Evolutionary conservation across 2,888 invertebrate species (phyloP), one percentile per base, ranked within the genome.

Genomic region (Chymomyza caudatula): DNA sequence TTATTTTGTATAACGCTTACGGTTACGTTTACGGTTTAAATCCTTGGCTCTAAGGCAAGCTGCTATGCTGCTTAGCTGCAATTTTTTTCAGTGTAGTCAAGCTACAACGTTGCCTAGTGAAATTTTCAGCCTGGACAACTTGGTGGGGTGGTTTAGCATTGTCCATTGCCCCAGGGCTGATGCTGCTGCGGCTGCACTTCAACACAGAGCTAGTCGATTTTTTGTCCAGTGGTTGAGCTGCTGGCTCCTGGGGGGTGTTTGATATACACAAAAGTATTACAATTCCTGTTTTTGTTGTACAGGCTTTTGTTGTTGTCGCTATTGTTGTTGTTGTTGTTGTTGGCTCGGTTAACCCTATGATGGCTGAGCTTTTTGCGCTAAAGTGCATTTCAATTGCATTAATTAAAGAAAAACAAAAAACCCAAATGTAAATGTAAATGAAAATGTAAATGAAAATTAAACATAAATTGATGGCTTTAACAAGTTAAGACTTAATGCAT

Each of bases 381-480:
- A 82, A 86, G 87, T 86, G 87, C 82, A 85, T 86, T 83, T 85
- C 69, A 85, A 73, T 65, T 83, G 82, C 82, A 83, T 86, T 86
- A 77, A 85, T 86, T 77, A 80, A 78, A 74, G 72, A 60, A 63
- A 63, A 65, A 63, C 54, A 62, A 19, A 4, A 69, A 62, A 65
- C 43, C 42, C 59, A 3, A 42, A 11, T 15, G 43, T 17, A 49
- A 20, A 56, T 17, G 49, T 56, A 29, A 47, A 47, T 47, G 8
- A n/a, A n/a, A 19, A 47, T 47, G 29, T 4, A 29, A 47, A 47
- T 47, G 8, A n/a, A n/a, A 19, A 47, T 47, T 8, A 11, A 37
- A 37, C 11, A 37, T 11, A 37, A 11, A 37, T 37, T 37, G 11
- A 37, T 37, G 29, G 11, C 29, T 37, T 37, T 11, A 37, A 37